Base-by-base conservation (phyloP, 2,113 vertebrate species). In the Aptenodytes patagonicus region DNA sequence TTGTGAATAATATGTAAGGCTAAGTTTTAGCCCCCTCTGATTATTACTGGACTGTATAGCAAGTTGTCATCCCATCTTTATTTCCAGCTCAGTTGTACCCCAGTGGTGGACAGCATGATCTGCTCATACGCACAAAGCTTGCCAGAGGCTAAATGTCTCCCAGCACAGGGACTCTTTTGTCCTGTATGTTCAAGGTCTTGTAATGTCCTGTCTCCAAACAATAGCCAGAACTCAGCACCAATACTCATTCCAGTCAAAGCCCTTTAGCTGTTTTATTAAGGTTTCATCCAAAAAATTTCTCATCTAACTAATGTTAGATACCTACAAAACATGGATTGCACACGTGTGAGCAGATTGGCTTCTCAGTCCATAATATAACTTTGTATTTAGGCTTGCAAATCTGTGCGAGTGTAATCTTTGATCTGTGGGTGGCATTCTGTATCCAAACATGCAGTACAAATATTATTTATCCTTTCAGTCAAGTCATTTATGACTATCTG, bases 341-440 rank as follows among this genome's bases (percentile, higher is more conserved):
- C 10, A 44, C 7, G 54, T 70, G 16, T 46, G 51, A 85, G 51
- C 36, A 73, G 36, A 66, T 36, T 66, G 32, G 15, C 58, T 81
- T 83, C 40, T 87, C 26, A 70, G 38, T 34, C 28, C 54, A 11
- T 55, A 70, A 62, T 31, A 34, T 42, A 88, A 44, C 44, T 73
- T 87, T 54, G 55, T 52, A 70, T 77, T 94, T 83, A 49, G 29
- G 58, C 28, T 88, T 87, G 68, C 34, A 89, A 49, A 94, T 87
- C 32, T 66, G 21, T 78, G 31, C 77, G 82, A 95, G 22, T 66
- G 57, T 62, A 64, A 65, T 90, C 84, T 96, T 95, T 95, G 92
- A 94, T 95, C 62, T 88, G 91, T 89, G 94, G 71, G 91, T 97
- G 93, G 93, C 87, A 95, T 95, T 96, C 79, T 89, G 62, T 87